phyloP scores from a whole-genome alignment of 1,140 invertebrate genomes.

The Drosophila ercepeae region DNA sequence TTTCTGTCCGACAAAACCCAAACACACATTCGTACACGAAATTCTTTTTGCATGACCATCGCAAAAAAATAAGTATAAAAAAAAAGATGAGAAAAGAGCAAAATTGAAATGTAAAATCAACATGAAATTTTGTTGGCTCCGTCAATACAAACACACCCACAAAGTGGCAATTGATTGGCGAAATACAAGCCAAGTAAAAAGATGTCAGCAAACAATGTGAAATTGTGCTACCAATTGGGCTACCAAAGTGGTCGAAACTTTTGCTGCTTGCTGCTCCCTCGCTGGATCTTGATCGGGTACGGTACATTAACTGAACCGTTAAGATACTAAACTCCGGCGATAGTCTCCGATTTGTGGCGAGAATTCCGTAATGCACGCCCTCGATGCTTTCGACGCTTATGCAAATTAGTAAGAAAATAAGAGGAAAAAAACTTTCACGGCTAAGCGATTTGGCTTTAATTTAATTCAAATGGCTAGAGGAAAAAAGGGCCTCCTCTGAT shows the following conservation, averaged over 20 bases:
- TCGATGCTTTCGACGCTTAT: constrained; percentile 67
- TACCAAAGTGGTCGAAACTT: constrained; percentile 45
- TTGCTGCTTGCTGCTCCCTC: constrained; percentile 11
- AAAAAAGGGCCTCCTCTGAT: constrained; percentile 65
- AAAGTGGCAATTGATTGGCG: constrained; percentile 77
- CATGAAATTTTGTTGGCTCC: constrained; percentile 42
- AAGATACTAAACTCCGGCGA: constrained; percentile 26
- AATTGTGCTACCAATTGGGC: constrained; percentile 73
- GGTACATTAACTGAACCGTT: constrained; percentile 65
- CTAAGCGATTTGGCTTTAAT: constrained; percentile 70
- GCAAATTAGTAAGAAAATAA: constrained; percentile 62
- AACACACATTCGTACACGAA: constrained; percentile 34
- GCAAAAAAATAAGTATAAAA: constrained; percentile 3
- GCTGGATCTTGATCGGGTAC: constrained; percentile 30
- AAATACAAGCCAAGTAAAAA: constrained; percentile 55
- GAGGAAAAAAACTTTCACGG: constrained; percentile 72
- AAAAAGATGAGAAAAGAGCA: constrained; percentile 16
- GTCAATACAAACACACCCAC: constrained; percentile 57
- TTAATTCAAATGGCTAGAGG: constrained; percentile 71
- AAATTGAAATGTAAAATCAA: constrained; percentile 74
- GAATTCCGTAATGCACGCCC: constrained; percentile 54
- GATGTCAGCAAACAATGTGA: constrained; percentile 73
- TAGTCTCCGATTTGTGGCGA: constrained; percentile 25
- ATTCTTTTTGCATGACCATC: constrained; percentile 74
- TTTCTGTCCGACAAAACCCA: constrained; percentile 39